A percentile compares a stretch with the other conserved stretches of the same genome.
These are phyloP conservation scores for Tenthredo scrophulariae DNA, from an alignment of 2,888 invertebrate species.

Conservation along the genomic window DNA sequence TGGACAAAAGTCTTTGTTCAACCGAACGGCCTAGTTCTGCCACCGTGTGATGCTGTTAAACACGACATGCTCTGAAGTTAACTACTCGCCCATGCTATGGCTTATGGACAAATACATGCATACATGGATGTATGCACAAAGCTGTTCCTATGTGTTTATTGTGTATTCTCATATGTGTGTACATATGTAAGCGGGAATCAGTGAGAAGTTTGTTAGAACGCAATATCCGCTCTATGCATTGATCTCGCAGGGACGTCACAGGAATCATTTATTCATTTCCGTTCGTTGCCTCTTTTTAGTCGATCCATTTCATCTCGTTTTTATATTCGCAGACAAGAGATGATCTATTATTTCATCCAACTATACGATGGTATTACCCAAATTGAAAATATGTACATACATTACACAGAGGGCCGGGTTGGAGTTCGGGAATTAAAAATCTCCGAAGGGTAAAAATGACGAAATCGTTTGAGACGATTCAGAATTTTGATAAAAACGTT, in stretches of 20 bases:
- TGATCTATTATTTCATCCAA: no score
- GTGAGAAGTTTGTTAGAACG: constrained; percentile 28
- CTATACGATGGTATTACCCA: no score
- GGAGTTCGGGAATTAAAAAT: no score
- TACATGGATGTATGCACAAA: background rate
- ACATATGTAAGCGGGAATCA: background rate
- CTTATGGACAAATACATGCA: background rate
- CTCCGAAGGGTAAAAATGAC: no score
- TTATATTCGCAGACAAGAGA: background rate
- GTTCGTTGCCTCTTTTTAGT: background rate
- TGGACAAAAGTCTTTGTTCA: constrained; percentile 46
- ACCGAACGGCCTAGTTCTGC: constrained; percentile 31
- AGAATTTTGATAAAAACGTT: no score
- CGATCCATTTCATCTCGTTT: background rate
- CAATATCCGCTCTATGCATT: constrained; percentile 43
- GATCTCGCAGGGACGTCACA: background rate
- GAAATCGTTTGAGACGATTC: no score
- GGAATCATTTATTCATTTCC: constrained; percentile 25
- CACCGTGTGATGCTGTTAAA: constrained; percentile 49
- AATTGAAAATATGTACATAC: no score
- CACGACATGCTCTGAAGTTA: constrained; percentile 52
- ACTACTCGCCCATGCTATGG: constrained; percentile 28
- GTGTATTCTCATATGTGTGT: background rate
- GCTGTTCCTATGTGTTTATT: background rate
- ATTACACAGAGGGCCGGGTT: no score